These are phyloP conservation scores for Seison nebaliae DNA, from an alignment of 1,140 invertebrate species.

Conservation along the genomic window DNA sequence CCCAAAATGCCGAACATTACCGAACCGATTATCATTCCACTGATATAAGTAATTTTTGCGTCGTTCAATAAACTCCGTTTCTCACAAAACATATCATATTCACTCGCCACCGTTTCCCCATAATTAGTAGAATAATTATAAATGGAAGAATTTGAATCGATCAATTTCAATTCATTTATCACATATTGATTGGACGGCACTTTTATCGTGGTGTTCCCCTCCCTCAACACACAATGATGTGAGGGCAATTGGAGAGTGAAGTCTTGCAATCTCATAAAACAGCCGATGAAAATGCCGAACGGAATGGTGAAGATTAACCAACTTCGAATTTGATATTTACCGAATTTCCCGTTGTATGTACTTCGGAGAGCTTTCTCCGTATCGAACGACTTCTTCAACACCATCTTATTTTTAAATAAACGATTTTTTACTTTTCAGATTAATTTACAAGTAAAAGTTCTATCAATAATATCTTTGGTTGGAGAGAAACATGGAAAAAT, in stretches of 20 bases:
- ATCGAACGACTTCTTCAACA: too few relatives aligned
- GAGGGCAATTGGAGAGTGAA: constrained; percentile 2
- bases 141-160: background rate
- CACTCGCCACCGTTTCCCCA: constrained; percentile 4
- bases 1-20: constrained; percentile 3
- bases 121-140: background rate
- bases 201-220: background rate
- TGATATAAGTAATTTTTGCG: background rate
- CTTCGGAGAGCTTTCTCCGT: constrained; percentile 12
- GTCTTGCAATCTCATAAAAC: constrained; percentile 1
- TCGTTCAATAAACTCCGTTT: background rate
- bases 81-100: constrained; percentile 4
- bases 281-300: constrained; percentile 8
- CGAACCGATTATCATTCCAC: constrained; percentile 4
- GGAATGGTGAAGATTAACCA: constrained; percentile 1
- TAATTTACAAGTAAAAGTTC: too few relatives aligned
- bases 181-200: background rate
- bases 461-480: too few relatives aligned
- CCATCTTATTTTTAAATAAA: too few relatives aligned
- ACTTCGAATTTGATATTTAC: constrained; percentile 8
- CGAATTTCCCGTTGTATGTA: constrained; percentile 8
- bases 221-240: background rate
- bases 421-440: too few relatives aligned
- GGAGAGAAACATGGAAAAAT: too few relatives aligned
- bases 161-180: background rate